Base-by-base conservation (phyloP, 92 coral and sea anemone genomes). In the Porites lobata region DNA sequence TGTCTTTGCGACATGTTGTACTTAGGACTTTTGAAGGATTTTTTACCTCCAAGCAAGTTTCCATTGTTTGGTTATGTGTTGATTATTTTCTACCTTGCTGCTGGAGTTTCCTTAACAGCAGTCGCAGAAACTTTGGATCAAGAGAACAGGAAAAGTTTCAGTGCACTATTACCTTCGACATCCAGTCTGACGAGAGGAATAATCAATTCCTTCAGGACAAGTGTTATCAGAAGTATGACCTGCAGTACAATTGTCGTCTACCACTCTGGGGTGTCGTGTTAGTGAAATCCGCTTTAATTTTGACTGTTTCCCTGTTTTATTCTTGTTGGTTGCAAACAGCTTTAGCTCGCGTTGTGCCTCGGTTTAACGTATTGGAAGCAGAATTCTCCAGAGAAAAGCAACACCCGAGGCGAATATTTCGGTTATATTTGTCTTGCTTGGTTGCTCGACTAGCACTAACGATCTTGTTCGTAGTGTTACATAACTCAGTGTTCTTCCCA, bases 151-250 rank as follows among this genome's bases (percentile, higher is more conserved):
- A 79, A 43, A 1, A 84, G 1, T 84, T 84, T 59, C 80, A 50
- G 18, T 73, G 88, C 76, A 19, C 72, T 21, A 7, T 69, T 18
- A 17, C 19, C 1, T 14, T 19, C 17, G 68, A 83, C 72, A 52
- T 12, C 58, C 10, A 8, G 58, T 54, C 58, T 54, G 58, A 54
- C 58, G 10, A 54, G 58, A 54, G 32, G 32, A 29, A 29, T 29
- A 29, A 83, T 69, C 32, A 54, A 43, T 77, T 2, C 51, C 72
- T 89, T 57, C 63, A 54, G n/a, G 63, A 61, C 11, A 9, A 32
- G 1, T 89, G 92, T 78, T 83, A 47, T 52, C 17, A 69, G 66
- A 85, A 84, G 54, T 89, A 89, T 72, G 88, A 89, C 26, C 72
- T 52, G 47, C 4, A 63, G 24, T 89, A 83, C 72, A 75, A 75